These are phyloP conservation scores for Crypturellus undulatus DNA, from an alignment of 2,113 vertebrate species.

Conservation along the genomic window DNA sequence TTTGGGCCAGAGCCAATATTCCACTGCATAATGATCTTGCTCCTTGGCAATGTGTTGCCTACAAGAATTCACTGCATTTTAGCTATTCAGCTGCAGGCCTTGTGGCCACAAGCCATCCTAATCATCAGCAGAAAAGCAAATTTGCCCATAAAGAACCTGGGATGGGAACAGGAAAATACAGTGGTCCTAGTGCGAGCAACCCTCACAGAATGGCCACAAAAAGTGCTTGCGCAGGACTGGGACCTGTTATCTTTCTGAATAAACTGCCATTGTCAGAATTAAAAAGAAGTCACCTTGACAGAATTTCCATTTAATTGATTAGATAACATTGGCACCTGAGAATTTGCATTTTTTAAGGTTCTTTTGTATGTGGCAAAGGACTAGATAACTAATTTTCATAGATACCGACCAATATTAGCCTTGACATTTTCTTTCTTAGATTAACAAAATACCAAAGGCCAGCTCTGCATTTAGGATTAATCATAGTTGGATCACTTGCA, in stretches of 20 bases:
- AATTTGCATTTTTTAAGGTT: not conserved
- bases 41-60: not conserved
- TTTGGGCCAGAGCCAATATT: not conserved
- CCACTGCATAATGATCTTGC: not conserved
- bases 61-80: not conserved
- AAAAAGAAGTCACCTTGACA: not conserved
- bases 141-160: not conserved
- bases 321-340: not conserved
- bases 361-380: not conserved
- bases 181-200: not conserved
- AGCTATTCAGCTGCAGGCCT: not conserved
- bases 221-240: not conserved
- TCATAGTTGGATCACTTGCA: not conserved
- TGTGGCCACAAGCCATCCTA: not conserved
- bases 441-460: not conserved
- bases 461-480: not conserved
- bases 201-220: fast-evolving
- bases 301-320: not conserved
- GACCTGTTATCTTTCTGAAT: not conserved
- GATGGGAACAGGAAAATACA: not conserved
- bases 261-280: not conserved
- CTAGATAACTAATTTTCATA: not conserved
- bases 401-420: not conserved
- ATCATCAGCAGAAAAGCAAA: not conserved
- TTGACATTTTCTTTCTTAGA: not conserved